Conservation (phyloP, 2,888 invertebrate species). For the Netelia inedita region DNA sequence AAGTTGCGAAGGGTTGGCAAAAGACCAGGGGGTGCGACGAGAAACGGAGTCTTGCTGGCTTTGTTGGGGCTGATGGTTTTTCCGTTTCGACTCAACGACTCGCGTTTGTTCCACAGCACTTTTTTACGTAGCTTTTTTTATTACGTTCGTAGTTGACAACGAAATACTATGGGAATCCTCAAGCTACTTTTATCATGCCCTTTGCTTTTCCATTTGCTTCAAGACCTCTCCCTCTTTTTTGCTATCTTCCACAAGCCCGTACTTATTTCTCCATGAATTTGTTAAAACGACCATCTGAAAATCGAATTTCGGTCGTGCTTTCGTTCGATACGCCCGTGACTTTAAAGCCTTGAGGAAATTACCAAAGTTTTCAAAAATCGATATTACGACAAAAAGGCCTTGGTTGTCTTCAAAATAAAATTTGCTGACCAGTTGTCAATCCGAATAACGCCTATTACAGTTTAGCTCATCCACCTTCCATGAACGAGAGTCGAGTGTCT, state of each 20-base stretch:
- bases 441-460: not conserved
- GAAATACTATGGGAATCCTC: constrained; percentile 17
- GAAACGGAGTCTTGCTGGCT: constrained; percentile 2
- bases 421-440: not conserved
- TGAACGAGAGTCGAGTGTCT: not conserved
- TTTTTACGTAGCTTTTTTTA: not conserved
- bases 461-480: not conserved
- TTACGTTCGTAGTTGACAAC: not conserved
- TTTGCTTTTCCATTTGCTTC: constrained; percentile 5
- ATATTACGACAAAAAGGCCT: not conserved
- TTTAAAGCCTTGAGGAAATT: not conserved
- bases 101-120: constrained; percentile 17
- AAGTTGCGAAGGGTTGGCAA: constrained; percentile 2
- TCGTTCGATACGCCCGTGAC: too few relatives aligned
- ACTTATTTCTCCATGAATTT: not conserved
- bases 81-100: constrained; percentile 35
- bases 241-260: not conserved
- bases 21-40: constrained; percentile 14
- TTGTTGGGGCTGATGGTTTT: constrained; percentile 31
- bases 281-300: not conserved
- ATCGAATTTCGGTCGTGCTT: not conserved
- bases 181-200: not conserved
- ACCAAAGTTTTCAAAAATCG: not conserved
- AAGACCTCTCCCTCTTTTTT: not conserved
- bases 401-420: not conserved